These are phyloP conservation scores for Haliclona indistincta DNA, from an alignment of 37 sponge, comb jelly and placozoan species.

Conservation along the genomic window DNA sequence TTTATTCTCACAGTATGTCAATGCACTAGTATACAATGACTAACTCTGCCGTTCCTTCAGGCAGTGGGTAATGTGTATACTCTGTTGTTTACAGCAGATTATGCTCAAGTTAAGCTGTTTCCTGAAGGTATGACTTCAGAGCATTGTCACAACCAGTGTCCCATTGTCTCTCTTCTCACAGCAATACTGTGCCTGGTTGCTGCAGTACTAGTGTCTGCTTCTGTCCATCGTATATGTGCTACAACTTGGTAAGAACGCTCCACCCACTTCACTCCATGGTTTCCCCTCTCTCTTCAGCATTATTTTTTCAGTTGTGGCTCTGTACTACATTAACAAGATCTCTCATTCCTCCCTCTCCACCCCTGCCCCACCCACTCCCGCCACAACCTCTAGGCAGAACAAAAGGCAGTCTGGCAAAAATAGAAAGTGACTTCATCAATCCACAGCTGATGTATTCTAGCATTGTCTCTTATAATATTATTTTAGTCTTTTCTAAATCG, in stretches of 20 bases:
- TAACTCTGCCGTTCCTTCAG: constrained; percentile 14
- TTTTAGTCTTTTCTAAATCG: no score
- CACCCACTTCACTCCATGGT: not conserved
- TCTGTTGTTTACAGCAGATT: constrained; percentile 29
- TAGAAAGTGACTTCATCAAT: no score
- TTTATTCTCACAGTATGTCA: constrained; percentile 77
- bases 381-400: not conserved
- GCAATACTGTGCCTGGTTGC: constrained; percentile 49
- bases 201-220: constrained; percentile 59
- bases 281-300: constrained; percentile 54
- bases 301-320: constrained; percentile 73
- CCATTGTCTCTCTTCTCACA: not conserved
- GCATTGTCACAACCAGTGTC: not conserved
- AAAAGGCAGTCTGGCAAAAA: no score
- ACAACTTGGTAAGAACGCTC: constrained; percentile 73
- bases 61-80: constrained; percentile 56
- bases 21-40: not conserved
- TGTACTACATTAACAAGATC: constrained; percentile 82
- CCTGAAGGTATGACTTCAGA: constrained; percentile 62
- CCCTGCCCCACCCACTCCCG: not conserved
- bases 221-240: constrained; percentile 83
- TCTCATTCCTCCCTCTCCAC: constrained; percentile 51
- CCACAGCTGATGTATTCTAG: no score
- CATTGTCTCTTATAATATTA: no score
- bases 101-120: constrained; percentile 57